Percentiles rank a stretch among this genome's conserved stretches.
phyloP scores from a whole-genome alignment of 2,113 vertebrate species.

The Leptosomus discolor region DNA sequence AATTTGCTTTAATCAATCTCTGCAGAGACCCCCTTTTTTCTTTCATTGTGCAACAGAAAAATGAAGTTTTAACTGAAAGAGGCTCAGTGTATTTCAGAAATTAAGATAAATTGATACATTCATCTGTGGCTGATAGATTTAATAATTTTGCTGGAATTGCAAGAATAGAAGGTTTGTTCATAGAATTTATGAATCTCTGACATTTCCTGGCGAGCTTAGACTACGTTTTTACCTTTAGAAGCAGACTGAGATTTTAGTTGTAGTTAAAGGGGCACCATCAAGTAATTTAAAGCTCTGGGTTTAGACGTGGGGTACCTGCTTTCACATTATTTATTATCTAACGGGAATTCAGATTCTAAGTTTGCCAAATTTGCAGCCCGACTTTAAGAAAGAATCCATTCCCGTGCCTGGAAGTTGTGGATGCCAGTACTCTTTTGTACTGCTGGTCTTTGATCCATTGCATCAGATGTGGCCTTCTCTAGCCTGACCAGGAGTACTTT shows the following conservation, averaged over 20 bases:
- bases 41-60: constrained; percentile 48
- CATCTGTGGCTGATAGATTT: constrained; percentile 58
- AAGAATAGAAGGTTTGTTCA: constrained; percentile 60
- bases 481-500: neutral
- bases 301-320: neutral
- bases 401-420: neutral
- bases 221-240: constrained; percentile 21
- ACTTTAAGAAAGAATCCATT: neutral
- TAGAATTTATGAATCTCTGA: constrained; percentile 42
- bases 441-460: neutral
- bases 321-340: constrained; percentile 10
- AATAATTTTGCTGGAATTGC: constrained; percentile 63
- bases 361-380: neutral
- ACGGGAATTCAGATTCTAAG: neutral
- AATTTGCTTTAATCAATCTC: constrained; percentile 64
- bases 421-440: neutral
- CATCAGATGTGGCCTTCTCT: accelerated
- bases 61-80: constrained; percentile 58
- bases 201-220: constrained; percentile 9
- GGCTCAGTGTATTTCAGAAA: constrained; percentile 65
- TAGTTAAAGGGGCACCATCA: neutral
- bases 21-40: constrained; percentile 34
- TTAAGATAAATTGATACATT: constrained; percentile 73
- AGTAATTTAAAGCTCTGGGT: constrained; percentile 16
- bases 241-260: constrained; percentile 8